These are phyloP conservation scores for Tridacna crocea DNA, from an alignment of 2,888 invertebrate species.

Conservation along the genomic window DNA sequence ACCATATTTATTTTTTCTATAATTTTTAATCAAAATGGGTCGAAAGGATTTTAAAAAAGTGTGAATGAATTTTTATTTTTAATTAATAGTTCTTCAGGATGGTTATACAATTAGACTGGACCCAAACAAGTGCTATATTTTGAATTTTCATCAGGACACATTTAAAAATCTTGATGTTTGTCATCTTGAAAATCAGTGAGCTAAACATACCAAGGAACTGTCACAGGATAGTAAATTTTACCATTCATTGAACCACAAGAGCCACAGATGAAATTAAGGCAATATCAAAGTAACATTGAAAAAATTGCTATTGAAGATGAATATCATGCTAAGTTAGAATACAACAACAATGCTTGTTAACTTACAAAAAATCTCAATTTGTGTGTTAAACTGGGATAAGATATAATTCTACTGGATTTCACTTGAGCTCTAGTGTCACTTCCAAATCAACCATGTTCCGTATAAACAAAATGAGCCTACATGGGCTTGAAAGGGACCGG, in stretches of 20 bases:
- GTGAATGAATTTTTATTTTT: neutral
- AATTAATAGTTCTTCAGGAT: neutral
- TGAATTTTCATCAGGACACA: too few species aligned
- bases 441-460: constrained; percentile 67
- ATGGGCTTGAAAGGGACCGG: constrained; percentile 60
- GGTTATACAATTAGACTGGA: neutral
- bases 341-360: neutral
- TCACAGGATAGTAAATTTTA: too few species aligned
- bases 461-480: constrained; percentile 73
- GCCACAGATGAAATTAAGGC: too few species aligned
- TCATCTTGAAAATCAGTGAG: too few species aligned
- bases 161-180: too few species aligned
- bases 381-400: neutral
- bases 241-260: too few species aligned
- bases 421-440: too few species aligned
- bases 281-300: neutral
- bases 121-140: neutral
- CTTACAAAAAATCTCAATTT: neutral
- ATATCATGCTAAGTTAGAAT: neutral
- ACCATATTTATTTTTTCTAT: neutral
- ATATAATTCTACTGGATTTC: too few species aligned
- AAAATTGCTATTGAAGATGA: neutral
- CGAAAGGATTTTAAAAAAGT: neutral
- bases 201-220: too few species aligned
- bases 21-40: constrained; percentile 6